These are phyloP conservation scores for Nephrocerus scutellatus DNA, from an alignment of 2,888 invertebrate species.

Conservation along the genomic window DNA sequence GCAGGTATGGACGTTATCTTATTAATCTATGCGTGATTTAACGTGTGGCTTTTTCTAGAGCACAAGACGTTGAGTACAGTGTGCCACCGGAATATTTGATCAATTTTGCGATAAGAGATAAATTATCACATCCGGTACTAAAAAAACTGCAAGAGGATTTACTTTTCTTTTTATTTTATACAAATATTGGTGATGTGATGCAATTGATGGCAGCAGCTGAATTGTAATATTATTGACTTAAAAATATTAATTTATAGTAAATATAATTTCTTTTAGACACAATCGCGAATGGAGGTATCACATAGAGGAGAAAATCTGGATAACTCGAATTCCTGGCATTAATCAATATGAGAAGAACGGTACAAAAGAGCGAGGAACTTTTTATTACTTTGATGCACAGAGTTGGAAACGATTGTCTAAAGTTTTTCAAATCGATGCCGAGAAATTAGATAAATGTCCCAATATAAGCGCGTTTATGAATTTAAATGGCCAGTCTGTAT, in stretches of 20 bases:
- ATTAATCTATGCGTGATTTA: neutral
- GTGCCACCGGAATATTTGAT: slow-evolving; percentile 98
- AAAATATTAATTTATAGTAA: neutral
- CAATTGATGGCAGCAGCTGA: slow-evolving; percentile 96
- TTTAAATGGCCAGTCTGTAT: slow-evolving; percentile 49
- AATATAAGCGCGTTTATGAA: slow-evolving; percentile 49
- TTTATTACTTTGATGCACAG: slow-evolving; percentile 98
- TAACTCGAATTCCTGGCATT: slow-evolving; percentile 94
- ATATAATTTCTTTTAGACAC: slow-evolving; percentile 58
- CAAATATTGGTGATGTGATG: slow-evolving; percentile 95
- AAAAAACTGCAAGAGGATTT: slow-evolving; percentile 98
- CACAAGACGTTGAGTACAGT: slow-evolving; percentile 97
- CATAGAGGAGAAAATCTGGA: slow-evolving; percentile 98
- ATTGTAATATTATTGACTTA: slow-evolving; percentile 59
- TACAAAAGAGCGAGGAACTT: slow-evolving; percentile 96
- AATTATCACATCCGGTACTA: slow-evolving; percentile 89
- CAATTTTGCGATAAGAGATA: slow-evolving; percentile 92
- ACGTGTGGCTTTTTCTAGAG: slow-evolving; percentile 52
- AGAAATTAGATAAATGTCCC: slow-evolving; percentile 81
- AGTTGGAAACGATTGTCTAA: slow-evolving; percentile 99
- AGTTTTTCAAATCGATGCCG: slow-evolving; percentile 98
- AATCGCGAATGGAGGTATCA: slow-evolving; percentile 99
- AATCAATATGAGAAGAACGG: slow-evolving; percentile 88
- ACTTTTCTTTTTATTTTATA: slow-evolving; percentile 98
- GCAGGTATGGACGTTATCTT: slow-evolving; percentile 52